Conservation (phyloP, 2,888 invertebrate genomes). For the Spodoptera picta region DNA sequence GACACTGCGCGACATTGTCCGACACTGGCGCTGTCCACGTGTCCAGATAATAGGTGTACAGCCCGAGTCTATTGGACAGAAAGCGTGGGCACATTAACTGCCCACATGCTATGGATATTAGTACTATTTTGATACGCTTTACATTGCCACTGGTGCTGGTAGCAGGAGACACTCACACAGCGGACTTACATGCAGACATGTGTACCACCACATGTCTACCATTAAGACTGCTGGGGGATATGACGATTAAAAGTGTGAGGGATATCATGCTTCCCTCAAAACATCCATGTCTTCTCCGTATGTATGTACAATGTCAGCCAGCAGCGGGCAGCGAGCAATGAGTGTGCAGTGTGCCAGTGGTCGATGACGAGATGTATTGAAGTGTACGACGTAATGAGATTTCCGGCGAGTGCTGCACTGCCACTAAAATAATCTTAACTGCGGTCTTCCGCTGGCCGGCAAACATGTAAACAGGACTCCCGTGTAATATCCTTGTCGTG, state of each 20-base stretch:
- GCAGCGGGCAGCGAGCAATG: constrained; percentile 6
- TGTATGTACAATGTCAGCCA: not conserved
- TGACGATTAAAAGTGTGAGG: too few relatives aligned
- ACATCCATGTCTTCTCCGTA: too few relatives aligned
- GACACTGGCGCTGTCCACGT: constrained; percentile 18
- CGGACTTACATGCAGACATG: too few relatives aligned
- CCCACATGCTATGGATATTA: constrained; percentile 31
- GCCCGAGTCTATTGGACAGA: constrained; percentile 29
- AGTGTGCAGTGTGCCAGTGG: constrained; percentile 1
- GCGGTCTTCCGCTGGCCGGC: constrained; percentile 31
- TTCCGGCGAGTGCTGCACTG: constrained; percentile 17
- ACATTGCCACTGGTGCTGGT: constrained; percentile 22
- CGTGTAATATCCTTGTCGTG: too few relatives aligned
- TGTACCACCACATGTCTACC: too few relatives aligned
- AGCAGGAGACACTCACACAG: not conserved
- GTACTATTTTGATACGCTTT: constrained; percentile 36
- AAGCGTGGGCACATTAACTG: constrained; percentile 27
- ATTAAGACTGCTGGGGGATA: too few relatives aligned
- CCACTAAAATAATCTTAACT: constrained; percentile 37
- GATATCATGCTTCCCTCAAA: too few relatives aligned
- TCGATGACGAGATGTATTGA: constrained; percentile 1
- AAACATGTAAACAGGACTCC: constrained; percentile 5
- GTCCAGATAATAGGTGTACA: constrained; percentile 31
- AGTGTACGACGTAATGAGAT: constrained; percentile 11
- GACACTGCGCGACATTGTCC: constrained; percentile 25